Evolutionary conservation across 2,113 vertebrate genomes (phyloP).

Genomic region (Hyperoodon ampullatus): DNA sequence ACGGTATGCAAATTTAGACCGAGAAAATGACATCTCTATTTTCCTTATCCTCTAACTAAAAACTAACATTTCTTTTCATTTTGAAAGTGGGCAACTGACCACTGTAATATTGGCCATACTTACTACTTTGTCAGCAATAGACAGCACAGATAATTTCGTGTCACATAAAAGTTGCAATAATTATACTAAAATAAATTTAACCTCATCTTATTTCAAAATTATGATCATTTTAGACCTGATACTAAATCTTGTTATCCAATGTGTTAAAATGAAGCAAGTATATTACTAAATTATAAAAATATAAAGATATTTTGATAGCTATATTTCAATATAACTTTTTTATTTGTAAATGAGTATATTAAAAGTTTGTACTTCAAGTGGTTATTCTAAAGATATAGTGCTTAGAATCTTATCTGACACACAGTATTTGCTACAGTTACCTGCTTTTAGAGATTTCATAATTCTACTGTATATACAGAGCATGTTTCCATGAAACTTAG

Average conservation of each 20-base stretch:
- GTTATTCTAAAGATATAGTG: background rate
- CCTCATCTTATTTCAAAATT: background rate
- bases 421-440: background rate
- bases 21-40: background rate
- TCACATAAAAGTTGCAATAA: background rate
- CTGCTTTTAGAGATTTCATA: background rate
- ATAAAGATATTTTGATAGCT: background rate
- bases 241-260: background rate
- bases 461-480: background rate
- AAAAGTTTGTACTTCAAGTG: background rate
- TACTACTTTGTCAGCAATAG: background rate
- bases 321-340: slow-evolving; percentile 9
- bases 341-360: background rate
- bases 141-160: background rate
- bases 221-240: background rate
- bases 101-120: background rate
- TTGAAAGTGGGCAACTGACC: background rate
- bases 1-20: background rate
- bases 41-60: background rate
- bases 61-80: background rate
- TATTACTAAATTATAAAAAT: background rate
- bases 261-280: background rate
- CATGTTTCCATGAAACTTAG: background rate
- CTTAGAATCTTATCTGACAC: background rate
- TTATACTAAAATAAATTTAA: background rate